A percentile compares a stretch with the other conserved stretches of the same genome.
Evolutionary conservation across 2,797 vertebrate species (phyloP).

Genomic region (Acrossocheilus wenchowensis): DNA sequence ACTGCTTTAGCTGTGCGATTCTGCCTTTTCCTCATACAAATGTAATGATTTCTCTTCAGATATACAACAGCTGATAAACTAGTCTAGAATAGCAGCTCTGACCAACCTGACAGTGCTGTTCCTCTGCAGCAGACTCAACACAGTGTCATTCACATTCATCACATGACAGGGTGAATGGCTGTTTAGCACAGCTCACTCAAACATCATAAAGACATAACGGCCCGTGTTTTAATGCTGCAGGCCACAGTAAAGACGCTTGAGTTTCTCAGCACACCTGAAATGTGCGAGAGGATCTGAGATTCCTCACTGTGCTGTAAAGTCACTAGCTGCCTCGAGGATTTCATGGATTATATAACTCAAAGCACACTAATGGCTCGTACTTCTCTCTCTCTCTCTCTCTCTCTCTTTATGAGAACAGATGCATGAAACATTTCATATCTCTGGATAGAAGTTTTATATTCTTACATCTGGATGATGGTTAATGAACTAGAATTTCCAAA

Average conservation of each 20-base stretch:
- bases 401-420: neutral
- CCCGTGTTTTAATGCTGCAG: neutral
- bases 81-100: neutral
- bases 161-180: neutral
- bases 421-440: neutral
- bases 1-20: neutral
- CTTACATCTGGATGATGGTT: neutral
- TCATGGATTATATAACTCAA: neutral
- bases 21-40: neutral
- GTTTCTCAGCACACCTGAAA: conserved; percentile 22
- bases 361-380: neutral
- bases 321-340: conserved; percentile 9
- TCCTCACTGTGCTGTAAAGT: neutral
- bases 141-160: neutral
- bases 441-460: neutral
- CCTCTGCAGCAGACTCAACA: neutral
- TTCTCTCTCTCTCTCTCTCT: no score
- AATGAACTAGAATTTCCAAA: neutral
- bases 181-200: neutral
- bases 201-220: neutral
- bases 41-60: neutral
- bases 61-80: neutral
- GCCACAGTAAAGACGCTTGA: neutral
- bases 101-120: neutral
- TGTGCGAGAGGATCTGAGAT: neutral